Percentiles rank a stretch among this genome's conserved stretches.
Evolutionary conservation across 2,888 invertebrate genomes (phyloP).

Genomic region (Chrysolina americana): DNA sequence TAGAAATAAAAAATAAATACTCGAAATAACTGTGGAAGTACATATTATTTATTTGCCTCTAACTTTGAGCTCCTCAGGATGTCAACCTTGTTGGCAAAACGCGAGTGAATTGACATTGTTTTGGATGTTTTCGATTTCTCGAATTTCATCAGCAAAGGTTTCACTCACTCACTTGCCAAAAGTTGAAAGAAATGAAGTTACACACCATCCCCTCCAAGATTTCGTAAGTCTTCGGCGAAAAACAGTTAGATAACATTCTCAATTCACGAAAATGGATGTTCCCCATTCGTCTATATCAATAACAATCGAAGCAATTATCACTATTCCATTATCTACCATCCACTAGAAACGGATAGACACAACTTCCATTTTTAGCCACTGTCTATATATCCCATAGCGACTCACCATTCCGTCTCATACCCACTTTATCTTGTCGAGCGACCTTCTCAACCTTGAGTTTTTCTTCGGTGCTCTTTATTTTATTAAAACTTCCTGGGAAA

Average conservation of each 20-base stretch:
- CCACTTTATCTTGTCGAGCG: slow-evolving; percentile 17
- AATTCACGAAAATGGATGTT: background rate
- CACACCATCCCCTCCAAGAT: no score
- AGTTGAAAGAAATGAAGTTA: no score
- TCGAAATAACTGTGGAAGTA: no score
- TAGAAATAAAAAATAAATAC: no score
- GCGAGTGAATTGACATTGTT: no score
- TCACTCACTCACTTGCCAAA: no score
- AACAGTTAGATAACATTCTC: background rate
- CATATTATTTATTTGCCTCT: no score
- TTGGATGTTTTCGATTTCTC: no score
- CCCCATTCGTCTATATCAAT: background rate
- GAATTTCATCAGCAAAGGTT: no score
- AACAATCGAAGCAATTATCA: background rate
- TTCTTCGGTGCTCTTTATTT: slow-evolving; percentile 36
- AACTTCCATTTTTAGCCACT: background rate
- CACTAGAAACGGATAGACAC: background rate
- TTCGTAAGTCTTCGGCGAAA: no score
- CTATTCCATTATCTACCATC: background rate
- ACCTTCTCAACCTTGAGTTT: slow-evolving; percentile 16
- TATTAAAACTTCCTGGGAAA: slow-evolving; percentile 32
- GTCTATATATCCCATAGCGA: background rate
- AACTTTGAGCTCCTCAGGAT: no score
- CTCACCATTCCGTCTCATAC: slow-evolving; percentile 7
- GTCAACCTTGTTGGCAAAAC: no score